A percentile compares a stretch with the other conserved stretches of the same genome.
Evolutionary conservation across 2,888 invertebrate species (phyloP).

Genomic region (Eulithis prunata): DNA sequence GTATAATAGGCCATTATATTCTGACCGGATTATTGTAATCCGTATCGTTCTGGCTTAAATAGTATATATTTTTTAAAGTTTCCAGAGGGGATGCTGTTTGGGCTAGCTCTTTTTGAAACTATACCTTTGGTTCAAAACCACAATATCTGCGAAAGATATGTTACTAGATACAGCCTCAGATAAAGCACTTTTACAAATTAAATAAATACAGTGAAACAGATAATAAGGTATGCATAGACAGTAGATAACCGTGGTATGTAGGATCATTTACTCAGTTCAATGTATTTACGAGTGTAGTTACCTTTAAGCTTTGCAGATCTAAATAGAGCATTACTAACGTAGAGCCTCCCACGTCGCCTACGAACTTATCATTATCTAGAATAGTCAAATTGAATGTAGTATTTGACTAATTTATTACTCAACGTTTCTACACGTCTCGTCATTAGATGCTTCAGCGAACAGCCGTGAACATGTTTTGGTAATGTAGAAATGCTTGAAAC

Average conservation of each 20-base stretch:
- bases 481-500: constrained; percentile 6
- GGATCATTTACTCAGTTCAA: too few relatives aligned
- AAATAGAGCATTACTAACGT: constrained; percentile 2
- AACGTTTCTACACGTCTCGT: constrained; percentile 23
- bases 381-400: constrained; percentile 22
- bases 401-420: constrained; percentile 30
- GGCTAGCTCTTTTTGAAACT: constrained; percentile 10
- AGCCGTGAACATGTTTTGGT: constrained; percentile 16
- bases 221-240: too few relatives aligned
- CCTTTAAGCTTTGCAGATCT: too few relatives aligned
- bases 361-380: constrained; percentile 28
- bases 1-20: constrained; percentile 51
- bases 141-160: too few relatives aligned
- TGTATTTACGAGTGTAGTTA: too few relatives aligned
- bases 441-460: constrained; percentile 17
- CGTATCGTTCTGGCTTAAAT: constrained; percentile 49
- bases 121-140: background rate
- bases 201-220: too few relatives aligned
- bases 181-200: too few relatives aligned
- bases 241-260: too few relatives aligned
- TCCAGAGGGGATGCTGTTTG: constrained; percentile 42
- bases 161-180: too few relatives aligned
- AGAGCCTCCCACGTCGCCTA: constrained; percentile 37
- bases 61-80: constrained; percentile 52
- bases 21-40: constrained; percentile 55